A percentile compares a stretch with the other conserved stretches of the same genome.
Conservation (phyloP, 1,140 invertebrate species). For the Hylaeus anthracinus region DNA sequence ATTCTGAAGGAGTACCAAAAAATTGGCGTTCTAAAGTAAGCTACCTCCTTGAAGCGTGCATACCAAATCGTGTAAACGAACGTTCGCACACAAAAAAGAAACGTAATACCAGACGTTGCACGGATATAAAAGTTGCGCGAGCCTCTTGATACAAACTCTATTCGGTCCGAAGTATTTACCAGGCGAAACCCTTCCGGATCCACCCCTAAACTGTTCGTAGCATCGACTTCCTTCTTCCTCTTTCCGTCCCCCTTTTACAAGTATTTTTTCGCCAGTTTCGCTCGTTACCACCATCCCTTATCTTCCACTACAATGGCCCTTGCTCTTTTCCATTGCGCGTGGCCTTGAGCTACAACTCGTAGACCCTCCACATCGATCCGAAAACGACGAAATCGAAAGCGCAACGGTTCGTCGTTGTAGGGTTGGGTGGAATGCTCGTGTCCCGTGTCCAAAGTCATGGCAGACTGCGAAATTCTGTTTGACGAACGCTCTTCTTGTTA, state of each 20-base stretch:
- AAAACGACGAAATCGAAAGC: conserved; percentile 8
- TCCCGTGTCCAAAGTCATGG: background rate
- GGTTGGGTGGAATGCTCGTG: background rate
- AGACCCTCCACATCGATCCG: background rate
- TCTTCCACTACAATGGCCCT: conserved; percentile 36
- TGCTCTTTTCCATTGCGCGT: conserved; percentile 32
- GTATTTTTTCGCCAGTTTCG: conserved; percentile 21
- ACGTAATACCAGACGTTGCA: background rate
- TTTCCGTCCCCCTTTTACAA: background rate
- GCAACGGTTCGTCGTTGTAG: background rate
- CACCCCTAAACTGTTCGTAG: conserved; percentile 22
- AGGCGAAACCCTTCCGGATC: conserved; percentile 21
- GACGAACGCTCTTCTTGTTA: conserved; percentile 5
- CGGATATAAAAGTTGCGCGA: conserved; percentile 9
- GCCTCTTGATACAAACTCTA: conserved; percentile 30
- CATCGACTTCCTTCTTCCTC: background rate
- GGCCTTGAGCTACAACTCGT: conserved; percentile 13
- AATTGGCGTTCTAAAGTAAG: too few species aligned
- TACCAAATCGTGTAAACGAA: background rate
- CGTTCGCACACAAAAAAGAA: background rate
- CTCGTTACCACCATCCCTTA: conserved; percentile 35
- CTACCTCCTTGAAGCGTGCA: too few species aligned
- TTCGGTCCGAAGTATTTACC: conserved; percentile 2
- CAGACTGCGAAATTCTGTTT: background rate
- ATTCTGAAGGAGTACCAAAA: too few species aligned